Evolutionary conservation across 2,888 invertebrate genomes (phyloP).

Genomic region (Heliconius erato): DNA sequence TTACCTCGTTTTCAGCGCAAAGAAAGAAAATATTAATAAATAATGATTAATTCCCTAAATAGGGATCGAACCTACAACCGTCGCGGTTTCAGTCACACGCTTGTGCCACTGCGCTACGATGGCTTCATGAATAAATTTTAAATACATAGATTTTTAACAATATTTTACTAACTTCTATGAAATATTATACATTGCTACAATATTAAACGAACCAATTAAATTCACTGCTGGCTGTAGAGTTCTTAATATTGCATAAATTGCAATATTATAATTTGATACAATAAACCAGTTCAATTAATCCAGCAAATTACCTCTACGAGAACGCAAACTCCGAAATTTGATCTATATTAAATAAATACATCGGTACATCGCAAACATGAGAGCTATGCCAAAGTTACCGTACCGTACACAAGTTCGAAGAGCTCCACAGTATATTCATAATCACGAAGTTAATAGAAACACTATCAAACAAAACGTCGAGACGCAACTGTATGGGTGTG

Average conservation of each 20-base stretch:
- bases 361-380: background rate
- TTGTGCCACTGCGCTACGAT: fast-evolving
- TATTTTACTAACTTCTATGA: background rate
- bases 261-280: constrained; percentile 21
- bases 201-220: background rate
- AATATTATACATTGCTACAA: background rate
- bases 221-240: background rate
- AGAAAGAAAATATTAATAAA: too few relatives aligned
- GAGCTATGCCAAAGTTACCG: constrained; percentile 22
- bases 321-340: constrained; percentile 25
- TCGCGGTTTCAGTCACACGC: too few relatives aligned
- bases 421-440: constrained; percentile 29
- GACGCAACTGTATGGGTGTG: constrained; percentile 60
- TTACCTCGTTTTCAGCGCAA: too few relatives aligned
- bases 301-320: background rate
- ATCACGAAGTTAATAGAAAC: constrained; percentile 25
- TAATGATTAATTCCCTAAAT: too few relatives aligned
- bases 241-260: constrained; percentile 12
- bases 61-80: too few relatives aligned
- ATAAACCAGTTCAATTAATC: constrained; percentile 18
- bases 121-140: background rate
- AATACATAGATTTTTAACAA: background rate
- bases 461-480: constrained; percentile 56
- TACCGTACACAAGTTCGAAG: constrained; percentile 7
- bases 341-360: constrained; percentile 26